Conservation (phyloP, 2,797 vertebrate species). For the Lateolabrax maculatus region DNA sequence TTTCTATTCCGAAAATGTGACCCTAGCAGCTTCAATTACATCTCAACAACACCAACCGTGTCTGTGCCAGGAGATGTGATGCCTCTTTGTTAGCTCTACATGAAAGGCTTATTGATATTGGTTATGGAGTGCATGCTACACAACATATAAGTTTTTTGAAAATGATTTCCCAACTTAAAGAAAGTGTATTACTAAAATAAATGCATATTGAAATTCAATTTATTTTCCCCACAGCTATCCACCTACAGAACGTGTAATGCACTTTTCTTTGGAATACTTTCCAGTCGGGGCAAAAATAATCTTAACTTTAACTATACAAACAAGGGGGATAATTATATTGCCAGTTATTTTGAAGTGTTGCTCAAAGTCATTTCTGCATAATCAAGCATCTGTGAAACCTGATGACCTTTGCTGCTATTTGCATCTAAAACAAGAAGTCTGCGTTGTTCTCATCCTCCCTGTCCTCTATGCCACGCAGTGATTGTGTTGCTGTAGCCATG, state of each 20-base stretch:
- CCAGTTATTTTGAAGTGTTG: slow-evolving; percentile 61
- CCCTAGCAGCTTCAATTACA: slow-evolving; percentile 86
- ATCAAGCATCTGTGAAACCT: slow-evolving; percentile 59
- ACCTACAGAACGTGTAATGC: slow-evolving; percentile 44
- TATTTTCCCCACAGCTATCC: slow-evolving; percentile 60
- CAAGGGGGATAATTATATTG: slow-evolving; percentile 54
- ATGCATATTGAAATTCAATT: slow-evolving; percentile 73
- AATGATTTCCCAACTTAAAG: slow-evolving; percentile 74
- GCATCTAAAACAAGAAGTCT: slow-evolving; percentile 60
- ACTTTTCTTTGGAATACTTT: slow-evolving; percentile 48
- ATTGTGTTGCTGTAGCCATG: slow-evolving; percentile 59
- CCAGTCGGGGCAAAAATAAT: slow-evolving; percentile 38
- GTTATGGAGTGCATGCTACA: slow-evolving; percentile 62
- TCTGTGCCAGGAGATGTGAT: slow-evolving; percentile 72
- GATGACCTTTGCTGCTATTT: slow-evolving; percentile 70
- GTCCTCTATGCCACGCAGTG: slow-evolving; percentile 63
- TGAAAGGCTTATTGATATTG: slow-evolving; percentile 82
- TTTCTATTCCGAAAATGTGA: slow-evolving; percentile 94
- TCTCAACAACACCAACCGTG: slow-evolving; percentile 75
- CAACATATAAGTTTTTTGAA: slow-evolving; percentile 55
- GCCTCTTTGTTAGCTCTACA: slow-evolving; percentile 82
- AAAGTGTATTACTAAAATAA: slow-evolving; percentile 62
- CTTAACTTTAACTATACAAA: slow-evolving; percentile 52
- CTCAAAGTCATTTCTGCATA: slow-evolving; percentile 73
- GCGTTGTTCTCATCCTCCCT: slow-evolving; percentile 47